phyloP scores from a whole-genome alignment of 2,113 vertebrate species.

The Cephalophus harveyi region DNA sequence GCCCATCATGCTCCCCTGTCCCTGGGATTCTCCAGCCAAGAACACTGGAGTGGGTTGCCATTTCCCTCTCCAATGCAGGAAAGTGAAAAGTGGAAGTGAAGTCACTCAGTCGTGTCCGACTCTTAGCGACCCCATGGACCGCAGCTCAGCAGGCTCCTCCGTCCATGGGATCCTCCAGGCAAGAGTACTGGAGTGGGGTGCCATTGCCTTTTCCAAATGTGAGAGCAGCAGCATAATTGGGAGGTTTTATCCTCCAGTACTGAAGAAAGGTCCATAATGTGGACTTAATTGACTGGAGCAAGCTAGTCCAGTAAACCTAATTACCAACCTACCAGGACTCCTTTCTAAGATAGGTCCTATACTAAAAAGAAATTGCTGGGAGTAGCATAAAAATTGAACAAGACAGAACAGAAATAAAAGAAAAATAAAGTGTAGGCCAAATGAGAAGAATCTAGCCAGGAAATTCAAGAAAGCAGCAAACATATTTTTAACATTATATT shows the following conservation, averaged over 20 bases:
- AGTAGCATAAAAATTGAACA: neutral
- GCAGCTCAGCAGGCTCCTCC: neutral
- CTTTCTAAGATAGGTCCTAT: neutral
- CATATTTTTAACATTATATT: neutral
- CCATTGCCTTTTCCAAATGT: neutral
- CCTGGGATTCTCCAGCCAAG: neutral
- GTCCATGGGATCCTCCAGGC: neutral
- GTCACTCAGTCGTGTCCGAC: fast-evolving
- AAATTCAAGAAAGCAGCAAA: neutral
- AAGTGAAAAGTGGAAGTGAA: neutral
- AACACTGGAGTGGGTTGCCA: neutral
- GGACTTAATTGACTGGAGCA: neutral
- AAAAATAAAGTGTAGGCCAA: neutral
- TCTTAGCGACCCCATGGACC: neutral
- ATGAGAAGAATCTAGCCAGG: neutral
- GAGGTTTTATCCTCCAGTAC: too few relatives aligned
- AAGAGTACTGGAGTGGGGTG: neutral
- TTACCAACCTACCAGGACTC: neutral
- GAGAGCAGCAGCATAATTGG: neutral
- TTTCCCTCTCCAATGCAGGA: neutral
- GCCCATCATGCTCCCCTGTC: neutral
- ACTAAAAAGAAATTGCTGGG: neutral
- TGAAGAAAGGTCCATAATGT: neutral
- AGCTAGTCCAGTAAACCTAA: neutral
- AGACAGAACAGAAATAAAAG: neutral